Conservation (phyloP, 2,113 vertebrate species). For the Paradoxurus hermaphroditus region DNA sequence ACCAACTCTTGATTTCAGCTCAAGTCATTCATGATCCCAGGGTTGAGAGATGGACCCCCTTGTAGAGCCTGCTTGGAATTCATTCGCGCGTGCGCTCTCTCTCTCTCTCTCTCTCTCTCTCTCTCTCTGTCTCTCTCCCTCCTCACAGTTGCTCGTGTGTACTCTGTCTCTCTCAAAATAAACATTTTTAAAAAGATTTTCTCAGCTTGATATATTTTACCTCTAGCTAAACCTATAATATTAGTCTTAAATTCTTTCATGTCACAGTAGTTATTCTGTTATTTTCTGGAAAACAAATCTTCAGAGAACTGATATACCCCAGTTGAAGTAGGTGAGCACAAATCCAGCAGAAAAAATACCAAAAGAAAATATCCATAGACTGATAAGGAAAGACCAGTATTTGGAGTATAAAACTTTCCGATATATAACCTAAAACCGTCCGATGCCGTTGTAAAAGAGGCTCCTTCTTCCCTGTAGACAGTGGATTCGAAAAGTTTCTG, state of each 20-base stretch:
- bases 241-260: constrained; percentile 1
- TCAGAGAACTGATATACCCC: background rate
- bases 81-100: too few species aligned
- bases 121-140: too few species aligned
- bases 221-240: background rate
- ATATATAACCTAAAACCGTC: background rate
- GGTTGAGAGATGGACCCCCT: too few species aligned
- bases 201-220: background rate
- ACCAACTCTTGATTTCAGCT: too few species aligned
- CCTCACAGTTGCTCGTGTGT: too few species aligned
- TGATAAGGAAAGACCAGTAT: background rate
- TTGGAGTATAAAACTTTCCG: background rate
- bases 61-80: too few species aligned
- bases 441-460: background rate
- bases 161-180: too few species aligned
- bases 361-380: background rate
- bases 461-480: background rate
- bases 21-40: too few species aligned
- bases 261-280: constrained; percentile 30
- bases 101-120: too few species aligned
- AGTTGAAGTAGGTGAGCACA: background rate
- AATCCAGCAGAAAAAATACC: background rate
- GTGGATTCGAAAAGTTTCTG: background rate
- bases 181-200: background rate
- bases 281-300: background rate